These are phyloP conservation scores for Trachymyrmex cornetzi DNA, from an alignment of 1,140 invertebrate species.

Conservation along the genomic window DNA sequence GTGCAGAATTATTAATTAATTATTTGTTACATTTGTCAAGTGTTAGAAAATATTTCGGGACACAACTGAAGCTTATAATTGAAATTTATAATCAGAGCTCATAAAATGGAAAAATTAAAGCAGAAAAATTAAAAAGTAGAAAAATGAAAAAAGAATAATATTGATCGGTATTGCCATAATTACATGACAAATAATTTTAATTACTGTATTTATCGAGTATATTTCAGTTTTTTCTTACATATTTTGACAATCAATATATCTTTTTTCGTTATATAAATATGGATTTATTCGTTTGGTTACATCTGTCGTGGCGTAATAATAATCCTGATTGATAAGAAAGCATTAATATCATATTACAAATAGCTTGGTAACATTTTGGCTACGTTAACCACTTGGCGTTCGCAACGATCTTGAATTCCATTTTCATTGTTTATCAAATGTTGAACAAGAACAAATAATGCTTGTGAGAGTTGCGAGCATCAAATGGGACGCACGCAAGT, in stretches of 20 bases:
- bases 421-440: too few species aligned
- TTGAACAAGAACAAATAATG: too few species aligned
- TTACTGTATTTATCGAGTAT: background rate
- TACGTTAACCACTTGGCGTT: too few species aligned
- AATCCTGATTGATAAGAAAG: background rate
- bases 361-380: background rate
- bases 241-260: background rate
- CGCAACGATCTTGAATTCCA: too few species aligned
- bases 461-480: too few species aligned
- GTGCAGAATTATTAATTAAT: constrained; percentile 20
- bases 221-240: background rate
- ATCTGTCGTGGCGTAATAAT: background rate
- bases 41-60: background rate
- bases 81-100: too few species aligned
- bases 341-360: background rate
- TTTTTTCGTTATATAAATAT: background rate
- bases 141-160: background rate
- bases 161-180: background rate
- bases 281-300: background rate
- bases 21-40: background rate
- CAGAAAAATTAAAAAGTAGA: background rate
- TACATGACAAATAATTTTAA: background rate
- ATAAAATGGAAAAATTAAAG: background rate
- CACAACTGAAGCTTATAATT: background rate
- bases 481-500: too few species aligned